Base-by-base conservation (phyloP, 2,113 vertebrate species). In the Ceyx margarethae region DNA sequence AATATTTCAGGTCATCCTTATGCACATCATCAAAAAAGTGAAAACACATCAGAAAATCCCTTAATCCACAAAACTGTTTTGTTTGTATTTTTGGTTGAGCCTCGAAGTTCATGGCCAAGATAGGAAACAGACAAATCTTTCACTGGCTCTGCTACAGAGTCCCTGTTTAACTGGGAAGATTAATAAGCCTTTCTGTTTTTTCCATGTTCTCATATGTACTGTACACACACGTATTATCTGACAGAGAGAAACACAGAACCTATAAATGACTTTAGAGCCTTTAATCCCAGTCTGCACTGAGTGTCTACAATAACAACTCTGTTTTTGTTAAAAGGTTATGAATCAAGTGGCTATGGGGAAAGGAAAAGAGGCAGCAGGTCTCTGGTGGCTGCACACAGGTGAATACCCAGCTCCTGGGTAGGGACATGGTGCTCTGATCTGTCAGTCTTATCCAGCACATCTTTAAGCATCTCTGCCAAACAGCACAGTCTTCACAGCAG, bases 81-180 rank as follows among this genome's bases (percentile, higher is more conserved):
- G 22, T 65, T 90, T 82, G 40, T 94, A 87, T 87, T 92, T 92
- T 93, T 89, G 91, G 67, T 62, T 87, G 62, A 82, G 71, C 56
- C 67, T 73, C 53, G 64, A 89, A 54, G 33, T 77, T 94, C 56
- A 74, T 56, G 81, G 64, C 67, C 86, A 89, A 90, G 81, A 88
- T 76, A 84, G 37, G 69, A 91, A 92, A 76, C 43, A 91, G 78
- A 84, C 67, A 80, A 58, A 89, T n/a, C 45, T 92, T 87, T 57
- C 58, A 33, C 84, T 92, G 89, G 78, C 89, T 96, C 25, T 73
- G 68, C 72, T 78, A 46, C 29, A 62, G 54, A 53, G 17, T 82
- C n/a, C 11, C 9, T 66, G 19, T 66, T 89, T 87, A 90, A 81
- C 74, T 80, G 78, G 74, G 91, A 93, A 89, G 54, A 81, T 76